These are phyloP conservation scores for Elachura formosa DNA, from an alignment of 2,113 vertebrate genomes.

Conservation along the genomic window DNA sequence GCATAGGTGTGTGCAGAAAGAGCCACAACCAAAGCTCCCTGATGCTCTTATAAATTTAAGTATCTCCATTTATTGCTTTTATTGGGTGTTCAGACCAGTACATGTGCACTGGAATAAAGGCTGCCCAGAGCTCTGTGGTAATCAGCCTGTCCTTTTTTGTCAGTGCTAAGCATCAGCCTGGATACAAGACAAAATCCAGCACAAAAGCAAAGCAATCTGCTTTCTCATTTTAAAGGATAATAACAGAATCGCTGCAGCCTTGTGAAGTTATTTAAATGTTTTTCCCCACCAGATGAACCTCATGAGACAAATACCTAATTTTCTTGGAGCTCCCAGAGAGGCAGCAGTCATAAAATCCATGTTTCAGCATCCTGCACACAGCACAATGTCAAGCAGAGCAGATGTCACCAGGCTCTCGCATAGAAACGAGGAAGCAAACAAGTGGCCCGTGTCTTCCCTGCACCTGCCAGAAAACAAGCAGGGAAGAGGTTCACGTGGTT, in stretches of 20 bases:
- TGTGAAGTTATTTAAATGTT: not conserved
- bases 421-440: not conserved
- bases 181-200: not conserved
- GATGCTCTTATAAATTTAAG: not conserved
- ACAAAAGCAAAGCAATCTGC: not conserved
- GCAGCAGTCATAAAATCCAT: not conserved
- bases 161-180: not conserved
- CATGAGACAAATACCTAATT: not conserved
- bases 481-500: accelerated
- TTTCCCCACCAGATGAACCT: not conserved
- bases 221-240: not conserved
- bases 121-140: not conserved
- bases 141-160: not conserved
- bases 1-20: not conserved
- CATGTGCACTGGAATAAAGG: accelerated
- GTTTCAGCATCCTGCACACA: not conserved
- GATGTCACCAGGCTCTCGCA: not conserved
- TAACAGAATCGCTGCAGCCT: not conserved
- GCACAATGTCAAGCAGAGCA: not conserved
- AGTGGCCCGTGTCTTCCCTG: not conserved
- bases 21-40: not conserved
- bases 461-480: not conserved
- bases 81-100: not conserved
- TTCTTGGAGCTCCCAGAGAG: not conserved
- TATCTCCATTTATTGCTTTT: not conserved